Conservation (phyloP, 2,797 vertebrate genomes). For the Periophthalmus magnuspinnatus region DNA sequence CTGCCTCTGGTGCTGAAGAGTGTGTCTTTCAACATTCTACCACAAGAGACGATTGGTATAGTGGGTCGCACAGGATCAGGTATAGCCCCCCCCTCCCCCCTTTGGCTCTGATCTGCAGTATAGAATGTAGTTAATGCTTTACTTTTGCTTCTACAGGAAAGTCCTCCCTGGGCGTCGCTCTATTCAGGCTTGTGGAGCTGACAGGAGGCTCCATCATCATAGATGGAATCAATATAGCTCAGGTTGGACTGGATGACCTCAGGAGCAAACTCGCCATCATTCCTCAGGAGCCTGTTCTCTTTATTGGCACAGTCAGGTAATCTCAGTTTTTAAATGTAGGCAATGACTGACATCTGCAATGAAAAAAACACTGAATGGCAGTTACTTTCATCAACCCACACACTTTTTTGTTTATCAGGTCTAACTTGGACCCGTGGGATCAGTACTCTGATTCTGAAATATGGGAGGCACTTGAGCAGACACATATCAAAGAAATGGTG, state of each 20-base stretch:
- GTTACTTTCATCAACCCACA: not conserved
- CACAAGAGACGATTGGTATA: constrained; percentile 84
- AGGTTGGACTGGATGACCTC: constrained; percentile 80
- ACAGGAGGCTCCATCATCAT: constrained; percentile 79
- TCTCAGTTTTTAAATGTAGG: not conserved
- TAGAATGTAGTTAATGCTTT: constrained; percentile 12
- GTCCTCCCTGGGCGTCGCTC: constrained; percentile 80
- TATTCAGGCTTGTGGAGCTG: constrained; percentile 84
- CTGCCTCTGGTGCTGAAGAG: constrained; percentile 80
- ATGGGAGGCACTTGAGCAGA: constrained; percentile 85
- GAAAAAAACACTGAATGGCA: not conserved
- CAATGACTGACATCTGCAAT: not conserved
- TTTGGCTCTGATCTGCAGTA: not conserved
- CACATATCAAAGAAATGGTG: constrained; percentile 81
- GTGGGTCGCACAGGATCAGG: constrained; percentile 86
- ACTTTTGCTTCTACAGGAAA: constrained; percentile 75
- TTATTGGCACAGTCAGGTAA: constrained; percentile 86
- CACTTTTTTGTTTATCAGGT: constrained; percentile 60
- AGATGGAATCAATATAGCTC: constrained; percentile 79
- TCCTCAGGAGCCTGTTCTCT: constrained; percentile 87
- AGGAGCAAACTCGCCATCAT: constrained; percentile 84
- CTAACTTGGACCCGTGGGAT: constrained; percentile 84
- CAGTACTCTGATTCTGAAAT: constrained; percentile 80
- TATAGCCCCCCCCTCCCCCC: constrained; percentile 34
- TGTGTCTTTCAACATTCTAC: constrained; percentile 76